Evolutionary conservation across 1,140 invertebrate genomes (phyloP), one percentile per base, ranked within the genome.

Genomic region (Magallana ariakensis): DNA sequence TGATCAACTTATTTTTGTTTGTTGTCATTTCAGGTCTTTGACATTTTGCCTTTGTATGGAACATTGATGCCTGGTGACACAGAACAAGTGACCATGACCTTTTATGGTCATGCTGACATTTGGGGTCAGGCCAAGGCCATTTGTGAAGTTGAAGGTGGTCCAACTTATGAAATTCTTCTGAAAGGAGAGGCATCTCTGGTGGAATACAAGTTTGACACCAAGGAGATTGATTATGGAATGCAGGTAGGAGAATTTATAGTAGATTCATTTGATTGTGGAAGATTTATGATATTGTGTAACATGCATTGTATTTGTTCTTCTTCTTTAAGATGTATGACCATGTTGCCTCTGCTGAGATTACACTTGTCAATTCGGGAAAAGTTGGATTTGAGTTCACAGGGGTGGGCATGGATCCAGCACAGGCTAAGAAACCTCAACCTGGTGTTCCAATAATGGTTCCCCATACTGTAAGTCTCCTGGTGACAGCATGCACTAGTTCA

Each of bases 41-140:
- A 95, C 87, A 94, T 95, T 58, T 89, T 94, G 57, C 94, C 94
- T 11, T 85, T 95, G 26, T 94, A 94, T 91, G 94, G 94, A 10
- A 91, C 88, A 15, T 86, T 95, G 80, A 91, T 94, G 83, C 94
- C 94, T 84, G 94, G 94, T n/a, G 94, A 94, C 84, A 94, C 93
- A 60, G 94, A 95, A 85, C 93, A 94, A 88, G 91, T 95, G 10
- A 94, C 94, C 55, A 92, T 95, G 87, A 95, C 94, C 85, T 95
- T 94, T 85, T 95, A 93, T 91, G 94, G 94, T 33, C 94, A 95
- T 90, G 91, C 94, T 83, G 90, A 95, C 88, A 94, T 95, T 46
- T 92, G 89, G 87, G 93, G 94, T 83, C 87, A 93, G 75, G 94
- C 92, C 7, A 94, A 92, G 87, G 94, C 94, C 19, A 91, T 94